A percentile compares a stretch with the other conserved stretches of the same genome.
phyloP scores from a whole-genome alignment of 2,888 invertebrate genomes.

The Orchestes rusci region DNA sequence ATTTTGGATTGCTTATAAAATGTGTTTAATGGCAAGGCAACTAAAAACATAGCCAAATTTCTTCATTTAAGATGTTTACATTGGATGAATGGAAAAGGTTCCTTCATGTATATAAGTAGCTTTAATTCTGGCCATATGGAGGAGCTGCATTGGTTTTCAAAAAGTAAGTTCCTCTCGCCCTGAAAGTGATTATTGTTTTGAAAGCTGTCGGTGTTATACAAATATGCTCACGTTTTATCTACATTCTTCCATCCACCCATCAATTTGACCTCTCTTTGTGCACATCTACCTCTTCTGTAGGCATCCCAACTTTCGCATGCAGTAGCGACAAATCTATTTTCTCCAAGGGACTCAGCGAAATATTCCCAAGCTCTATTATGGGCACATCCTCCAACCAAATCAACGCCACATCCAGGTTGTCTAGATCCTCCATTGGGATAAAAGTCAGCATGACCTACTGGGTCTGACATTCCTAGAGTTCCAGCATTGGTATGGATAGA shows the following conservation, averaged over 20 bases:
- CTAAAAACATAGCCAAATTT: no score
- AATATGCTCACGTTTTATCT: conserved; percentile 1
- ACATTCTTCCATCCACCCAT: conserved; percentile 14
- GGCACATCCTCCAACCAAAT: conserved; percentile 17
- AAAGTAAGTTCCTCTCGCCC: conserved; percentile 16
- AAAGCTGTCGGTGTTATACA: not conserved
- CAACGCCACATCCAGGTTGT: conserved; percentile 23
- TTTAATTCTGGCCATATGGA: conserved; percentile 17
- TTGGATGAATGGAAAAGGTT: not conserved
- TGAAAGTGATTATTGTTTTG: not conserved
- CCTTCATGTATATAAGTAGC: no score
- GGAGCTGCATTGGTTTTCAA: conserved; percentile 17
- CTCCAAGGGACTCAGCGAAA: conserved; percentile 16
- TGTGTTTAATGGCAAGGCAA: no score
- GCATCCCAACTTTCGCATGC: conserved; percentile 10
- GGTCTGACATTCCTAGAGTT: conserved; percentile 13
- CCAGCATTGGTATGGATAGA: conserved; percentile 22
- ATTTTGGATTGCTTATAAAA: no score
- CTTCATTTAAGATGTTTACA: no score
- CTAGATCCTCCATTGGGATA: conserved; percentile 22
- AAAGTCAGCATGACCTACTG: conserved; percentile 19
- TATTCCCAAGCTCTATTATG: conserved; percentile 23
- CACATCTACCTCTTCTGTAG: conserved; percentile 1
- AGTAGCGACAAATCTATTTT: conserved; percentile 12
- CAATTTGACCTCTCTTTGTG: no score